These are phyloP conservation scores for Chionoecetes opilio DNA, from an alignment of 1,140 invertebrate genomes.

Conservation along the genomic window DNA sequence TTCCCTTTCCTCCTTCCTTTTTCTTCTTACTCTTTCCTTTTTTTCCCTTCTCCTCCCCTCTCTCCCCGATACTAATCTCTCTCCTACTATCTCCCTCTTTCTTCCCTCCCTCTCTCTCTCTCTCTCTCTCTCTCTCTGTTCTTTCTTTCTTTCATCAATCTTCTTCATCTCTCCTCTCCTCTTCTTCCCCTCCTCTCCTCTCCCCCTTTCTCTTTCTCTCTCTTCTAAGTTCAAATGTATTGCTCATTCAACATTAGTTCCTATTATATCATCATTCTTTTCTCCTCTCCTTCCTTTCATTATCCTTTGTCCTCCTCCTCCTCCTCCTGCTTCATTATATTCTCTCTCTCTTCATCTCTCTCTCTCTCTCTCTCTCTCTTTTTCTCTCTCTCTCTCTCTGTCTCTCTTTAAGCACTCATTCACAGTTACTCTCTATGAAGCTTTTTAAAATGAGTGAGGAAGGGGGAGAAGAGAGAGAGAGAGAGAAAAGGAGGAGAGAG, in stretches of 20 bases:
- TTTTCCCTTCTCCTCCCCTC: background rate
- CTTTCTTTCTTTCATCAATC: background rate
- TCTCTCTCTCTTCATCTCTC: background rate
- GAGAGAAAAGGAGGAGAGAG: background rate
- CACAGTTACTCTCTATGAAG: background rate
- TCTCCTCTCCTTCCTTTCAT: background rate
- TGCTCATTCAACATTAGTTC: background rate
- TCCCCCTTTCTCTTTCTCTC: background rate
- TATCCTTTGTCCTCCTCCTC: background rate
- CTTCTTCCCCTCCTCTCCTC: background rate
- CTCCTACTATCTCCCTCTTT: too few relatives aligned
- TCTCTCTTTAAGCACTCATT: slow-evolving; percentile 33
- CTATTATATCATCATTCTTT: background rate
- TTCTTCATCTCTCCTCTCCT: background rate
- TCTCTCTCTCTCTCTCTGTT: background rate
- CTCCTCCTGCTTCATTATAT: background rate
- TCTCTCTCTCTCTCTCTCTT: slow-evolving; percentile 51
- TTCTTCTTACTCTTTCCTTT: background rate
- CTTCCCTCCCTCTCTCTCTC: slow-evolving; percentile 4
- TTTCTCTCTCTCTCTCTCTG: slow-evolving; percentile 60
- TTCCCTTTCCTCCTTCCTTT: background rate
- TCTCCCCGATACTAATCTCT: too few relatives aligned
- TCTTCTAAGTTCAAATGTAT: background rate
- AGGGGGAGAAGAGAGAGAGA: background rate
- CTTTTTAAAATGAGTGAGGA: background rate